phyloP scores from a whole-genome alignment of 2,113 vertebrate species.

The Sphaerodactylus townsendi region DNA sequence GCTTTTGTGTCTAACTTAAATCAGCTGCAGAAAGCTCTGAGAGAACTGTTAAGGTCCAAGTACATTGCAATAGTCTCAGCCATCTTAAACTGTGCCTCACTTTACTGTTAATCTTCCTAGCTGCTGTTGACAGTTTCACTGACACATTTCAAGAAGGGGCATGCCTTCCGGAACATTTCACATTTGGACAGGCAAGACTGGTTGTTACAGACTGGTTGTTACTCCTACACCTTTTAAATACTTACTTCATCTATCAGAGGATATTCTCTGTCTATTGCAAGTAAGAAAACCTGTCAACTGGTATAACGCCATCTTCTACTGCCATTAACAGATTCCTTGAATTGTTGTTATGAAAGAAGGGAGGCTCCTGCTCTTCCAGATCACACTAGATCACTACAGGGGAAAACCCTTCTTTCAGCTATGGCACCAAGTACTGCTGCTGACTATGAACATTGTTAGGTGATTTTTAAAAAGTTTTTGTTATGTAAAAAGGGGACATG shows the following conservation, averaged over 20 bases:
- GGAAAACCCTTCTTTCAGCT: background rate
- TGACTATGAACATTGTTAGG: background rate
- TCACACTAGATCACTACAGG: background rate
- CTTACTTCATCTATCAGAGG: background rate
- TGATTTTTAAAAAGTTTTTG: too few relatives aligned
- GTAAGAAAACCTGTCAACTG: background rate
- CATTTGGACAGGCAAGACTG: background rate
- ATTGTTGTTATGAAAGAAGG: background rate
- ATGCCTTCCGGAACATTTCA: constrained; percentile 5
- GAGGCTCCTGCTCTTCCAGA: background rate
- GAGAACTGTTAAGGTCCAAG: background rate
- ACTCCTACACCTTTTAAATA: background rate
- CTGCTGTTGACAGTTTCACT: constrained; percentile 13
- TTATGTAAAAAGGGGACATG: too few relatives aligned
- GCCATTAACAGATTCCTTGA: background rate
- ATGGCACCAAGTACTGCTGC: background rate
- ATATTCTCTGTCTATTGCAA: background rate
- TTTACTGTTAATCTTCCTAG: background rate
- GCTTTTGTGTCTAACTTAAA: background rate
- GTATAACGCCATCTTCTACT: background rate
- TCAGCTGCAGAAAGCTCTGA: background rate
- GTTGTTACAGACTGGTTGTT: background rate
- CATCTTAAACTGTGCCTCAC: background rate
- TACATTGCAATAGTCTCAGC: background rate
- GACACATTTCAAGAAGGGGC: background rate